A percentile compares a stretch with the other conserved stretches of the same genome.
Conservation (phyloP, 2,797 vertebrate genomes). For the Lagorchestes hirsutus region DNA sequence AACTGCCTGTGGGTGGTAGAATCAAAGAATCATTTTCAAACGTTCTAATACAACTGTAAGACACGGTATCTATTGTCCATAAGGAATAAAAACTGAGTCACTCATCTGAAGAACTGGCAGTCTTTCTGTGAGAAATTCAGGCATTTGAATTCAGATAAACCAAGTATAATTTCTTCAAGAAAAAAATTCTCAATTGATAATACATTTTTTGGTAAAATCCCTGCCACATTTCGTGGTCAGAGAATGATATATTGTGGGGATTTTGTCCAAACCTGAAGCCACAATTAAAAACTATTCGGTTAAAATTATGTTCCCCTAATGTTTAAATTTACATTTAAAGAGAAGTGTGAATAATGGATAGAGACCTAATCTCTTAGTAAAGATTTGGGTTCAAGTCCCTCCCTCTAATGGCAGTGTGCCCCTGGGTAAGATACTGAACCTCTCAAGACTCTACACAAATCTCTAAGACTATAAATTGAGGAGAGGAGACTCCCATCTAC, state of each 20-base stretch:
- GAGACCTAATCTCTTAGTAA: background rate
- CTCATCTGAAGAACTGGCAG: conserved; percentile 7
- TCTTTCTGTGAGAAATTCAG: conserved; percentile 24
- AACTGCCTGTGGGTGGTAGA: background rate
- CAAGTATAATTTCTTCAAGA: conserved; percentile 1
- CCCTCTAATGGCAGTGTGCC: background rate
- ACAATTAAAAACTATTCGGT: conserved; percentile 54
- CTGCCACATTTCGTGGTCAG: background rate
- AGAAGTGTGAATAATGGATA: background rate
- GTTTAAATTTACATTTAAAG: conserved; percentile 35
- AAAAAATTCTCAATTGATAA: conserved; percentile 41
- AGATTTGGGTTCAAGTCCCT: background rate
- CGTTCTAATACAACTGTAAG: conserved; percentile 38
- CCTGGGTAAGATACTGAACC: background rate
- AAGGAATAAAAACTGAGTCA: conserved; percentile 7
- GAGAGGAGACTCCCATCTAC: background rate
- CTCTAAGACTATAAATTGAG: background rate
- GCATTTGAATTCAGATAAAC: background rate
- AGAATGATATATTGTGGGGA: conserved; percentile 1
- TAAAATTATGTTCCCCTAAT: conserved; percentile 42
- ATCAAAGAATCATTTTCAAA: conserved; percentile 36
- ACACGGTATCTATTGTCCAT: background rate
- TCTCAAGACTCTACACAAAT: background rate
- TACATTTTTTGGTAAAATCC: background rate
- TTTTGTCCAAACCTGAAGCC: conserved; percentile 29